phyloP scores from a whole-genome alignment of 2,113 vertebrate genomes.

The Zosterops japonicus region DNA sequence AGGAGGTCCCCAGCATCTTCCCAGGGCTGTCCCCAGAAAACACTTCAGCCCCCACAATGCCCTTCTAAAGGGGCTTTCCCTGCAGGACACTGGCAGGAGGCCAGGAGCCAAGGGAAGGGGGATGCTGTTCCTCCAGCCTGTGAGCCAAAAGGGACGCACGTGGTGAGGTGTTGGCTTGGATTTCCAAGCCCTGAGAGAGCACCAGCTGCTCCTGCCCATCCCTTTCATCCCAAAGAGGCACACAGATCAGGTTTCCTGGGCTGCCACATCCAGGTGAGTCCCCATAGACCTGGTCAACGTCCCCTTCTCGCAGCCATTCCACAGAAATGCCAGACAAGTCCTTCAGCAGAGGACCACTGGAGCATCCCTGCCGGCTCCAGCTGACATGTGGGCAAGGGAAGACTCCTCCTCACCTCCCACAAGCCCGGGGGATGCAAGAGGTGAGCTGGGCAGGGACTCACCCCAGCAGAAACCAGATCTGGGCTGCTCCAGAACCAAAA shows the following conservation, averaged over 20 bases:
- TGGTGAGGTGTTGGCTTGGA: constrained; percentile 30
- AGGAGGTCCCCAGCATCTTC: background rate
- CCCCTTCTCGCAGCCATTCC: background rate
- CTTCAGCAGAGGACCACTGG: fast-evolving
- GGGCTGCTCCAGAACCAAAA: constrained; percentile 44
- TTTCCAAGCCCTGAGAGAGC: constrained; percentile 15
- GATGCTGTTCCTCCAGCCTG: background rate
- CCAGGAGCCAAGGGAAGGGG: background rate
- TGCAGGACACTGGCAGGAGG: background rate
- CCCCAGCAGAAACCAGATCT: constrained; percentile 42
- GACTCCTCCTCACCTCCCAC: background rate
- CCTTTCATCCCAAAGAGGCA: constrained; percentile 18
- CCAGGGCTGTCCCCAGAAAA: background rate
- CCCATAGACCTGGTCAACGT: background rate
- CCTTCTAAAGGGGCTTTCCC: background rate
- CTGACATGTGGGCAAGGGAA: fast-evolving
- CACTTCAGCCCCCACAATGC: background rate
- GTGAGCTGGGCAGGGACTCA: background rate
- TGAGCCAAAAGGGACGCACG: background rate
- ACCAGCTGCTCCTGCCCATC: constrained; percentile 64
- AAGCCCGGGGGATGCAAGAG: background rate
- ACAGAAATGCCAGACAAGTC: background rate
- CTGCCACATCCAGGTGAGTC: background rate
- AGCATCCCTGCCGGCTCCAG: fast-evolving
- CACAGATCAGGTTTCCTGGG: constrained; percentile 2